Base-by-base conservation (phyloP, 2,888 invertebrate genomes). In the Machimus rusticus region DNA sequence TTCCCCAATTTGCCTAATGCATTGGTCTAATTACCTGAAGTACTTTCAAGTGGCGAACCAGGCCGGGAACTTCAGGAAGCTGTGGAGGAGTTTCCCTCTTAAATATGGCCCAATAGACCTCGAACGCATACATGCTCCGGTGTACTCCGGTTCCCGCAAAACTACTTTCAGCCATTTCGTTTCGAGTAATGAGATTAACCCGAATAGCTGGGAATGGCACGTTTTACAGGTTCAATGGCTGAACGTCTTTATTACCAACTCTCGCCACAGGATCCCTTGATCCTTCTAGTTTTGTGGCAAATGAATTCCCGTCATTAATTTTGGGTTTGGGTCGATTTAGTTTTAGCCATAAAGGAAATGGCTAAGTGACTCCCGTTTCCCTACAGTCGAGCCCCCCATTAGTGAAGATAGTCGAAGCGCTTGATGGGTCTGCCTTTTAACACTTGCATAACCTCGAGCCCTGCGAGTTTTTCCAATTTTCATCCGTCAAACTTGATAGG, bases 261-360 rank as follows among this genome's bases (percentile, higher is more conserved):
- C 84, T 66, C 34, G 84, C 84, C 84, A 31, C 84, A 84, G 84
- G 66, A 84, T 84, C 84, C 84, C 84, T 66, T 84, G 84, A 84
- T 84, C 84, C 66, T 84, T 84, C 66, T 84, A 84, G 84, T 84
- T 66, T 88, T 82, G 55, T 85, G 88, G 84, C 88, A 87, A 88
- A 88, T 88, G 88, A 88, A 88, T 88, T 88, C 66, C 87, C 85
- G 87, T 88, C 88, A 87, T 88, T 88, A 88, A 88, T 88, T 88
- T 88, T 87, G 88, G 88, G 88, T 87, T 87, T 86, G 87, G 88
- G 88, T 88, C 88, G 88, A 88, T 88, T 88, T 88, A 88, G 77
- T 88, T 88, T 87, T 84, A 88, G 57, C 86, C 88, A 88, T 85
- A 88, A 88, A 88, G 87, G 88, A 88, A 88, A 88, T 87, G 86